A percentile compares a stretch with the other conserved stretches of the same genome.
These are phyloP conservation scores for Drosophila subquinaria DNA, from an alignment of 2,888 invertebrate genomes.

Conservation along the genomic window DNA sequence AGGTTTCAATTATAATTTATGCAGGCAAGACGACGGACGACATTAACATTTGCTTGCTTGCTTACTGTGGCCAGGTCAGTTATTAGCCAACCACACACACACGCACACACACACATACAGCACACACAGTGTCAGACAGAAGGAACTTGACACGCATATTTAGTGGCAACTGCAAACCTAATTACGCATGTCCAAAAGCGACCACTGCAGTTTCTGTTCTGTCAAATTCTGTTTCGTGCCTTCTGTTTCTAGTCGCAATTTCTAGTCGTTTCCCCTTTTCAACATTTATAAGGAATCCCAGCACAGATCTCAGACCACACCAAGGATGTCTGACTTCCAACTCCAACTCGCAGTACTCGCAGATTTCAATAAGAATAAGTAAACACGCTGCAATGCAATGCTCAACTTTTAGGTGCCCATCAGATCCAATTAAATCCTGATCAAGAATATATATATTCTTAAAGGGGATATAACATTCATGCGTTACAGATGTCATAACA, in stretches of 20 bases:
- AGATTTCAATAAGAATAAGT: constrained; percentile 60
- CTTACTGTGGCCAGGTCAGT: constrained; percentile 34
- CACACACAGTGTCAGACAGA: constrained; percentile 25
- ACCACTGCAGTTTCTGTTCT: constrained; percentile 36
- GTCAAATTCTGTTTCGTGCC: constrained; percentile 19
- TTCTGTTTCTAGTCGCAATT: not conserved
- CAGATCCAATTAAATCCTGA: too few relatives aligned
- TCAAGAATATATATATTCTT: too few relatives aligned
- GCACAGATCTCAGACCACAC: constrained; percentile 1
- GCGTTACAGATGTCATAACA: too few relatives aligned
- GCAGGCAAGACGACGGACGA: constrained; percentile 49
- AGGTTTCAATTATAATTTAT: constrained; percentile 80
- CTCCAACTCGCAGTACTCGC: not conserved
- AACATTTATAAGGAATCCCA: constrained; percentile 58
- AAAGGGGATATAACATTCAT: too few relatives aligned
- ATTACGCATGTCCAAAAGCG: constrained; percentile 75
- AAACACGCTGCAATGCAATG: constrained; percentile 7
- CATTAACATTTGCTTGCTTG: constrained; percentile 60
- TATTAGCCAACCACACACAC: constrained; percentile 41
- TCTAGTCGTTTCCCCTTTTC: not conserved
- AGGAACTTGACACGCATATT: constrained; percentile 79
- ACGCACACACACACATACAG: constrained; percentile 6
- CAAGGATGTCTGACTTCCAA: not conserved
- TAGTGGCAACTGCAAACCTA: constrained; percentile 78
- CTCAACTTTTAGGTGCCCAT: not conserved